Evolutionary conservation across 2,113 vertebrate genomes (phyloP).

Genomic region (Megalops atlanticus): DNA sequence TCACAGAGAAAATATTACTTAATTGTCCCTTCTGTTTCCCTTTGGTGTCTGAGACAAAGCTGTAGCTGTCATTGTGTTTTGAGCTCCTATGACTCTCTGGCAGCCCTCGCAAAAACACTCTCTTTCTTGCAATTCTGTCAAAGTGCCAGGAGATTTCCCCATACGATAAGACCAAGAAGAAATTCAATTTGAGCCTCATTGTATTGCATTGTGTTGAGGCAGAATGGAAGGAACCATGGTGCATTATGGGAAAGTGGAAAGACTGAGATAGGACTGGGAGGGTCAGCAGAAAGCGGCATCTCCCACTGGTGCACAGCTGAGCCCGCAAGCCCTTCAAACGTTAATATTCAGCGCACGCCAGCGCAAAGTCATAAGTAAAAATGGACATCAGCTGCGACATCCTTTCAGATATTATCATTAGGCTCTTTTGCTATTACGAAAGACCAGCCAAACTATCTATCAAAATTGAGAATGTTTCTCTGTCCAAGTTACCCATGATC

Average conservation of each 20-base stretch:
- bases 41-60: conserved; percentile 4
- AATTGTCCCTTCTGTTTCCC: background rate
- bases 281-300: conserved; percentile 26
- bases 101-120: background rate
- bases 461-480: background rate
- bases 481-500: background rate
- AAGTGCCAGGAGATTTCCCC: conserved; percentile 52
- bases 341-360: background rate
- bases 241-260: conserved; percentile 41
- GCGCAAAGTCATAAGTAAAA: background rate
- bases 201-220: conserved; percentile 52
- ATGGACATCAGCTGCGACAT: background rate
- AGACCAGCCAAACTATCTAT: background rate
- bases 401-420: background rate
- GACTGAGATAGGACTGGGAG: background rate
- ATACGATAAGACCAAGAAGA: conserved; percentile 55
- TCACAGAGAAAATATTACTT: conserved; percentile 2
- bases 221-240: conserved; percentile 16
- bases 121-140: background rate
- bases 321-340: background rate
- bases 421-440: background rate
- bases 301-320: background rate
- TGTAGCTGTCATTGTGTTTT: conserved; percentile 1
- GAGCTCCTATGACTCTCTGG: background rate
- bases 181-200: conserved; percentile 68